phyloP scores from a whole-genome alignment of 2,797 vertebrate species.

The Pygocentrus nattereri region DNA sequence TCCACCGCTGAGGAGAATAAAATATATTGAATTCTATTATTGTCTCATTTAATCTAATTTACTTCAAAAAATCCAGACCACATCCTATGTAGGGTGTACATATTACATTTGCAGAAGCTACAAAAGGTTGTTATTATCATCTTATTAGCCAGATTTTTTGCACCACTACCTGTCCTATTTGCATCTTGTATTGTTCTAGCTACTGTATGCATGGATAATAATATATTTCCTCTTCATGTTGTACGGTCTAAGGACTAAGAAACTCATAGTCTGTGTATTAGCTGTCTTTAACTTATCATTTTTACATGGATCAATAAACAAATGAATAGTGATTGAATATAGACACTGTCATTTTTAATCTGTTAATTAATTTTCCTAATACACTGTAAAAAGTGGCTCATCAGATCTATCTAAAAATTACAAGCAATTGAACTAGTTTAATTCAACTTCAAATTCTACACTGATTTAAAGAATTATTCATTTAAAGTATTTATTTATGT shows the following conservation, averaged over 20 bases:
- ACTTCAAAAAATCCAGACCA: conserved; percentile 75
- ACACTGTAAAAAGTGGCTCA: too few relatives aligned
- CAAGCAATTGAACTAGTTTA: too few relatives aligned
- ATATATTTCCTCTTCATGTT: background rate
- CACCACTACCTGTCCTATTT: conserved; percentile 1
- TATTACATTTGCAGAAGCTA: conserved; percentile 53
- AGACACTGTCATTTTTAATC: background rate
- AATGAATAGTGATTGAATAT: background rate
- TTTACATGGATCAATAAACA: background rate
- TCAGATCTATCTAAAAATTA: too few relatives aligned
- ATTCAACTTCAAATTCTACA: too few relatives aligned
- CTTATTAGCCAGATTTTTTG: conserved; percentile 3
- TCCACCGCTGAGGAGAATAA: conserved; percentile 80
- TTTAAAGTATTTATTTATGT: too few relatives aligned
- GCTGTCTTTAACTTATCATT: background rate
- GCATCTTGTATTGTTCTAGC: background rate
- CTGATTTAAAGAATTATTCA: too few relatives aligned
- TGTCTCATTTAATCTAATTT: conserved; percentile 80
- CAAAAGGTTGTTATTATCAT: conserved; percentile 50
- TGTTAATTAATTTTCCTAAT: background rate
- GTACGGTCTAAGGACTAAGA: background rate
- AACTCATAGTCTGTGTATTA: background rate
- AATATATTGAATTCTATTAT: conserved; percentile 84
- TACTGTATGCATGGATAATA: background rate
- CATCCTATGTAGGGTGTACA: conserved; percentile 64